Percentiles rank a stretch among this genome's conserved stretches.
Conservation (phyloP, 2,113 vertebrate species). For the Mormoops blainvillei region DNA sequence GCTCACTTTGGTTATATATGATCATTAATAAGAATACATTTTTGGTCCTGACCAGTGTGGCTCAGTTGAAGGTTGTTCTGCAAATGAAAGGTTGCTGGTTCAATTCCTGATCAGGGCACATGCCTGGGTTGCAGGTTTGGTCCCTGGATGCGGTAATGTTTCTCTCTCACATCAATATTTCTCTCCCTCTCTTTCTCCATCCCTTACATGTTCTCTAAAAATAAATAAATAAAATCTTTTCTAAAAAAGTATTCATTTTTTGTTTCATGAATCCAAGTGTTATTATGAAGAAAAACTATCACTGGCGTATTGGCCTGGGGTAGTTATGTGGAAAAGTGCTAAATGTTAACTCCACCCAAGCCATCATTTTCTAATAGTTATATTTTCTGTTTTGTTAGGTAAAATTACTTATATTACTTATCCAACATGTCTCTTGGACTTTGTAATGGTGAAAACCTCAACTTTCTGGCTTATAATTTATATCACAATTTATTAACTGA, state of each 20-base stretch:
- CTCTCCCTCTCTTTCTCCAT: background rate
- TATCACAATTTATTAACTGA: background rate
- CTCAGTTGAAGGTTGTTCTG: too few species aligned
- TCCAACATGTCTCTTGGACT: background rate
- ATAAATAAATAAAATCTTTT: too few species aligned
- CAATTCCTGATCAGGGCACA: too few species aligned
- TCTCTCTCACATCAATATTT: too few species aligned
- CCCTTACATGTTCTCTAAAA: too few species aligned
- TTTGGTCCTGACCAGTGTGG: background rate
- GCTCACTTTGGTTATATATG: background rate
- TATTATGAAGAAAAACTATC: background rate
- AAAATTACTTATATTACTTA: background rate
- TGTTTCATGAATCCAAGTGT: background rate
- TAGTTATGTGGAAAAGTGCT: background rate
- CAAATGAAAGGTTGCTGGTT: too few species aligned
- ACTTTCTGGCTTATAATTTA: background rate
- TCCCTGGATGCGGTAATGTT: too few species aligned
- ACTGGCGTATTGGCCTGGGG: background rate
- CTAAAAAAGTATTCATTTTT: background rate
- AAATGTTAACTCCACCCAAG: background rate
- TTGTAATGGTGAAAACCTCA: background rate
- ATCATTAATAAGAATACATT: background rate
- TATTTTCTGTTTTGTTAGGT: background rate
- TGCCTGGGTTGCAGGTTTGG: too few species aligned
- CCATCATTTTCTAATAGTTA: background rate